A percentile compares a stretch with the other conserved stretches of the same genome.
phyloP scores from a whole-genome alignment of 2,888 invertebrate species.

The Eupeodes luniger region DNA sequence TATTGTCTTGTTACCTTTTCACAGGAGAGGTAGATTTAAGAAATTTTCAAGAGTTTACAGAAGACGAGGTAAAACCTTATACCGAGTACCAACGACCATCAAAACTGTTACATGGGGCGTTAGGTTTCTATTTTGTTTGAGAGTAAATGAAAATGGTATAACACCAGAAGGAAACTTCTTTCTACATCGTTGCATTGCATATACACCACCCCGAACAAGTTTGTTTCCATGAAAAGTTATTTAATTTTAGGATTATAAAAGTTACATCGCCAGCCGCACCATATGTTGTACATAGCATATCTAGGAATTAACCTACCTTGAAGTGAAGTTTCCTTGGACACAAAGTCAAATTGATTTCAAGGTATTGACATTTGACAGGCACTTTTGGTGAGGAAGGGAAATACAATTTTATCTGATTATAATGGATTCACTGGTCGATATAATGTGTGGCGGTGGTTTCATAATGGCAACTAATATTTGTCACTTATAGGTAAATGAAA shows the following conservation, averaged over 20 bases:
- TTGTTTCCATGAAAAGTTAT: not conserved
- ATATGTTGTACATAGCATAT: too few relatives aligned
- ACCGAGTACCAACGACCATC: not conserved
- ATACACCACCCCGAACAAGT: not conserved
- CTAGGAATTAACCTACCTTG: not conserved
- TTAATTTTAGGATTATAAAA: not conserved
- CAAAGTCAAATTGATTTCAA: not conserved
- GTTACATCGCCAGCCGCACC: not conserved
- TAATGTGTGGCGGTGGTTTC: not conserved
- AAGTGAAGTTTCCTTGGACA: not conserved
- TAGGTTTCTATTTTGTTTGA: not conserved
- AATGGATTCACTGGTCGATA: not conserved
- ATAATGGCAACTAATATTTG: constrained; percentile 22
- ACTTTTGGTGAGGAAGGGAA: not conserved
- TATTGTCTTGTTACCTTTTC: constrained; percentile 7
- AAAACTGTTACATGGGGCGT: not conserved
- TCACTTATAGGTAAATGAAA: too few relatives aligned
- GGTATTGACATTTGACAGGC: not conserved
- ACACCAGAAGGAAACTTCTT: not conserved
- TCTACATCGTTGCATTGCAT: not conserved
- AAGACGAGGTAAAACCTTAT: not conserved
- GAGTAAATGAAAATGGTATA: not conserved
- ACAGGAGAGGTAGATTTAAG: constrained; percentile 1
- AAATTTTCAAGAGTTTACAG: constrained; percentile 2
- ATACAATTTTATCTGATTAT: too few relatives aligned